phyloP scores from a whole-genome alignment of 2,888 invertebrate genomes.

The Allygus modestus region DNA sequence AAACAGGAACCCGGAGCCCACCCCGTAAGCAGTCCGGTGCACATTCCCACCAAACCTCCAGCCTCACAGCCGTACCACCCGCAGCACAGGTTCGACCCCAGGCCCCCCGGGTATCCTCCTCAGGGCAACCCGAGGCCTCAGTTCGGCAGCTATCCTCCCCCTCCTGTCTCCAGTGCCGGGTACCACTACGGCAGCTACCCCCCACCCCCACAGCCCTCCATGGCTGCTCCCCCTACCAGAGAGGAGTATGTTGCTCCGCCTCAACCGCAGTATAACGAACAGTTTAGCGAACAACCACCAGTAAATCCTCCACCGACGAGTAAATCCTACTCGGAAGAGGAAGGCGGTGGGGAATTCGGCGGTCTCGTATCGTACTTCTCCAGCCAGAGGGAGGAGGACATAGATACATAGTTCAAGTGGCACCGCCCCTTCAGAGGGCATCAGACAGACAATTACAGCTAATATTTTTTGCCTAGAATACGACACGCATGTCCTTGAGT shows the following conservation, averaged over 20 bases:
- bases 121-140: conserved; percentile 72
- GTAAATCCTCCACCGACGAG: conserved; percentile 64
- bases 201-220: conserved; percentile 64
- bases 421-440: conserved; percentile 27
- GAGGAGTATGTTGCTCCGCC: conserved; percentile 59
- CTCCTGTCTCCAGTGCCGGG: conserved; percentile 70
- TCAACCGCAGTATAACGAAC: conserved; percentile 65
- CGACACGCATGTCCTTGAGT: not conserved
- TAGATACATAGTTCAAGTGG: conserved; percentile 82
- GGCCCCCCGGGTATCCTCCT: conserved; percentile 73
- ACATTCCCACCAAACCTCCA: conserved; percentile 70
- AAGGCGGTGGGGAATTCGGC: conserved; percentile 87
- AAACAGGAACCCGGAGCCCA: conserved; percentile 54
- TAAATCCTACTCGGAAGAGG: conserved; percentile 74
- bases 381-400: conserved; percentile 92
- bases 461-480: not conserved
- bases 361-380: conserved; percentile 95
- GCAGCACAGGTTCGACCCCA: conserved; percentile 72
- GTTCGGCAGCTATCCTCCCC: conserved; percentile 69
- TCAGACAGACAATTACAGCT: conserved; percentile 9
- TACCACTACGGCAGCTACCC: conserved; percentile 70
- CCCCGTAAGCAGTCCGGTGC: conserved; percentile 67
- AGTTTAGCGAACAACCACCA: conserved; percentile 66
- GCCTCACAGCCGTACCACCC: conserved; percentile 71
- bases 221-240: conserved; percentile 64